Evolutionary conservation across 2,113 vertebrate genomes (phyloP).

Genomic region (Ammodytes dubius): DNA sequence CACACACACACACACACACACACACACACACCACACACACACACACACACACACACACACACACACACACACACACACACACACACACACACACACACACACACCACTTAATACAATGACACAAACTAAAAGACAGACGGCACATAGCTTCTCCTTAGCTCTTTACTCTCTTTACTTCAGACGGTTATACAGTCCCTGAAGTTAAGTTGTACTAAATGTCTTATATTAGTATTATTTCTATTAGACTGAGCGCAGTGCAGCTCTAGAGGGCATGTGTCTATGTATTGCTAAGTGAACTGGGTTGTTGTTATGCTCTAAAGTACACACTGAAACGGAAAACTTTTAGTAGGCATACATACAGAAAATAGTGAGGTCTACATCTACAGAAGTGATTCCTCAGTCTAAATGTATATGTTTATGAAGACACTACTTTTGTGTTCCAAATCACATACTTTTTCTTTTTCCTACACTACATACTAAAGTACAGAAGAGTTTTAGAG

Average conservation of each 20-base stretch:
- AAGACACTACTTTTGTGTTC: no score
- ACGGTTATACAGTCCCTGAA: constrained; percentile 26
- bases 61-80: no score
- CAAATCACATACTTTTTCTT: no score
- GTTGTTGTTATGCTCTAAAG: constrained; percentile 7
- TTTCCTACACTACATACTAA: no score
- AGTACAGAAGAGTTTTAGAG: no score
- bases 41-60: no score
- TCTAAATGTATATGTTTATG: no score
- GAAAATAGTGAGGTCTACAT: not conserved
- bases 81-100: no score
- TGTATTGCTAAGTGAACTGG: constrained; percentile 38
- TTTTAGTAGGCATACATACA: not conserved
- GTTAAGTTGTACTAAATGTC: constrained; percentile 18
- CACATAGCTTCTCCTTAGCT: constrained; percentile 26
- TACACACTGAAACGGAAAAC: constrained; percentile 26
- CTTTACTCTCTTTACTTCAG: constrained; percentile 38
- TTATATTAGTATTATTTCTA: constrained; percentile 59
- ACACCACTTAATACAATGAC: not conserved
- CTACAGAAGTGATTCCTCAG: no score
- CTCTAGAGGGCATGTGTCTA: constrained; percentile 44
- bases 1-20: no score
- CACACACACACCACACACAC: no score
- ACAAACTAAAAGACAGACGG: not conserved
- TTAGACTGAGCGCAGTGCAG: constrained; percentile 50